Base-by-base conservation (phyloP, 2,888 invertebrate species). In the Arrhopalites spinosus region DNA sequence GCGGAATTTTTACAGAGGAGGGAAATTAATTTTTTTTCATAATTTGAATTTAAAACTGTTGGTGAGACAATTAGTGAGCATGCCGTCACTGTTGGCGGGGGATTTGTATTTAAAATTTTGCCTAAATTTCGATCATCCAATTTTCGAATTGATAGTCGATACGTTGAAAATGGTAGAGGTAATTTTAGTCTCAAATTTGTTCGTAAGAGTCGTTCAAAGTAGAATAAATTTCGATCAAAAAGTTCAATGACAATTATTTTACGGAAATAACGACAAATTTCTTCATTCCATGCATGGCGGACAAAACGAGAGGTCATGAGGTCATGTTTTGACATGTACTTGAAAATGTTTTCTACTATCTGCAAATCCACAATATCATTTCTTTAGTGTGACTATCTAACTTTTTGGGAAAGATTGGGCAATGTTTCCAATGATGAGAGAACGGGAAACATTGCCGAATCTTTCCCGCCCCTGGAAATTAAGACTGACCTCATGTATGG, bases 41-140 rank as follows among this genome's bases (percentile, higher is more conserved):
- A 71, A 59, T 59, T 20, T 5, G 71, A 59, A 45, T 71, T 71
- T n/a, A 61, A 59, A 5, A 61, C 29, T 2, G 71, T 71, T 71
- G 59, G 71, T 8, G 71, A 71, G 13, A 71, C 71, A 23, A 71
- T 25, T 3, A 71, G 43, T 7, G 61, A 23, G 27, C 61, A 61
- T 1, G 61, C 36, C 20, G 29, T 36, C 2, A 71, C 25, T 15
- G 13, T 25, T 2, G 71, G 56, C 20, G 30, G 20, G 2, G 59
- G 71, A 56, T 71, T 23, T 27, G 59, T 56, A 45, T 71, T 71
- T 2, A 71, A 7, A 8, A 71, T 56, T 25, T 36, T 29, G 2
- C n/a, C 27, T 13, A 71, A 25, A 43, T 71, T 71, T 17, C 71
- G 27, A 20, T 71, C 71, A 61, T 71, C 61, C 45, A 71, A 45